Base-by-base conservation (phyloP, 2,888 invertebrate genomes). In the Gari tellinella region DNA sequence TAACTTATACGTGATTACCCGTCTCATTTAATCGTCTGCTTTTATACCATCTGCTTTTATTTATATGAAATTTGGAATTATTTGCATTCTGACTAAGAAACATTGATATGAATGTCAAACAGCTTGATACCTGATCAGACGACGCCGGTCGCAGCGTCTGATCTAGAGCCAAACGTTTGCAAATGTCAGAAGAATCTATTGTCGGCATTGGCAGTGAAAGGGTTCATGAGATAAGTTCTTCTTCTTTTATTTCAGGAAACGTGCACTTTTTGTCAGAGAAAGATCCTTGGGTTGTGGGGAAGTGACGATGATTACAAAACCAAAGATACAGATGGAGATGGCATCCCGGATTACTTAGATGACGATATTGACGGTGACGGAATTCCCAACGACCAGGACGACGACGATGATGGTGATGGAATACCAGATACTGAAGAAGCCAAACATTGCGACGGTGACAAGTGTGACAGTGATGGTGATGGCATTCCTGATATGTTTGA, bases 341-440 rank as follows among this genome's bases (percentile, higher is more conserved):
- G 90, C 41, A 89, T 91, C 51, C 89, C 90, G 12, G 89, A 90
- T 74, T 63, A 88, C 61, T 41, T 83, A 1, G 88, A 88, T 37
- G 73, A 81, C 23, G 90, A 90, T 72, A 79, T 67, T 23, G 89
- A 90, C 74, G 86, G 86, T 15, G 89, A 90, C 73, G 90, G 90
- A 1, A 84, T 90, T 56, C 86, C 86, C n/a, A 90, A 90, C 53
- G 38, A 81, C 40, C 25, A 76, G 19, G 89, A 89, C 19, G 64
- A 86, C n/a, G 89, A 89, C 75, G 78, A 76, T 56, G 86, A 90
- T 77, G 88, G 82, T 10, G 86, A 86, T 48, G 88, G 86, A n/a
- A 82, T 86, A 21, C 83, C 76, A 4, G 82, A 86, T 58, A 52
- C 85, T 64, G 49, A 80, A 2, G 87, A 87, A 37, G n/a, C n/a